phyloP scores from a whole-genome alignment of 2,113 vertebrate species.

The Micromys minutus region DNA sequence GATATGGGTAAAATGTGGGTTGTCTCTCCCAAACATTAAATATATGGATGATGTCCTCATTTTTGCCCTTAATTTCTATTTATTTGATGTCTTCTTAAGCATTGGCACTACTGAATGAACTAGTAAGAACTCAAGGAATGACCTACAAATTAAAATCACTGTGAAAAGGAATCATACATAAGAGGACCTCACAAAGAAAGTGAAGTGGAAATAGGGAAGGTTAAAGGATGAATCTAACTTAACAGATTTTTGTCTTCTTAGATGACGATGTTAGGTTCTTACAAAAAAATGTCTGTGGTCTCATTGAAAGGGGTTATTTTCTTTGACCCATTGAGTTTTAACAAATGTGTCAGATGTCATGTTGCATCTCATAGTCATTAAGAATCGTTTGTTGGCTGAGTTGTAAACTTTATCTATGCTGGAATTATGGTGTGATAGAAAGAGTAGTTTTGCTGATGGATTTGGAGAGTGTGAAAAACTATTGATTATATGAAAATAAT shows the following conservation, averaged over 20 bases:
- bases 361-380: neutral
- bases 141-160: neutral
- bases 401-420: neutral
- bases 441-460: neutral
- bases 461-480: conserved; percentile 9
- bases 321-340: neutral
- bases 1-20: neutral
- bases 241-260: neutral
- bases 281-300: neutral
- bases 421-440: neutral
- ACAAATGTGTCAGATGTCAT: neutral
- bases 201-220: neutral
- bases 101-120: neutral
- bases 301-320: neutral
- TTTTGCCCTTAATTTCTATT: neutral
- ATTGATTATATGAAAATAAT: no score
- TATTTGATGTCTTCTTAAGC: neutral
- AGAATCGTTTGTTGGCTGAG: neutral
- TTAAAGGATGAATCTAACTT: neutral
- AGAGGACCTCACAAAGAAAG: neutral
- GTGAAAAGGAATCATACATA: neutral
- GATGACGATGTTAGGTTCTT: neutral
- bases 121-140: neutral
- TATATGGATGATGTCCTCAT: neutral
- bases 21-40: neutral